phyloP scores from a whole-genome alignment of 1,140 invertebrate genomes.

The Drosophila mauritiana region DNA sequence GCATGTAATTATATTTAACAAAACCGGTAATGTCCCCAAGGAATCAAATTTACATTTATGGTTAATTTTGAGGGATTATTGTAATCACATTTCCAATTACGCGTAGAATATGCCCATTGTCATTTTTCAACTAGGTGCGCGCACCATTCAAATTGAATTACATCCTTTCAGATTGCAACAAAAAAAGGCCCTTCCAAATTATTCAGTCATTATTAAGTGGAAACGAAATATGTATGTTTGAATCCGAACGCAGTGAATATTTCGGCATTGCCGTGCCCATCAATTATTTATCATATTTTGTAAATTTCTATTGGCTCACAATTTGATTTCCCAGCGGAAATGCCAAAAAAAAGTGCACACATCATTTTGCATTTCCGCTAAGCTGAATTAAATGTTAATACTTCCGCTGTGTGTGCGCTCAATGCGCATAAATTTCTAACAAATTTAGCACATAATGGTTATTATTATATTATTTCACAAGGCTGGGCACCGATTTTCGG shows the following conservation, averaged over 20 bases:
- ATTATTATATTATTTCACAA: conserved; percentile 72
- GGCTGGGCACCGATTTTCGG: conserved; percentile 27
- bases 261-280: neutral
- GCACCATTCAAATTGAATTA: neutral
- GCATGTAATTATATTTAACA: neutral
- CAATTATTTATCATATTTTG: conserved; percentile 46
- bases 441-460: conserved; percentile 76
- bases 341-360: conserved; percentile 11
- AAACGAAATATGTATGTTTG: neutral
- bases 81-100: neutral
- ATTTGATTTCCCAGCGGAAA: conserved; percentile 17
- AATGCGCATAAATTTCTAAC: conserved; percentile 56
- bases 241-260: conserved; percentile 14
- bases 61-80: neutral
- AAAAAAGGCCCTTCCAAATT: conserved; percentile 9
- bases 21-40: neutral
- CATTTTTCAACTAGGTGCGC: neutral
- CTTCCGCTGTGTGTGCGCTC: conserved; percentile 27
- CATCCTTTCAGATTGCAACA: neutral
- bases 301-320: conserved; percentile 12
- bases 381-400: conserved; percentile 43
- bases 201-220: neutral
- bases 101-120: neutral
- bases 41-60: neutral
- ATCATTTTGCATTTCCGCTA: conserved; percentile 43